Conservation (phyloP, 2,797 vertebrate species). For the Sciurus vulgaris region DNA sequence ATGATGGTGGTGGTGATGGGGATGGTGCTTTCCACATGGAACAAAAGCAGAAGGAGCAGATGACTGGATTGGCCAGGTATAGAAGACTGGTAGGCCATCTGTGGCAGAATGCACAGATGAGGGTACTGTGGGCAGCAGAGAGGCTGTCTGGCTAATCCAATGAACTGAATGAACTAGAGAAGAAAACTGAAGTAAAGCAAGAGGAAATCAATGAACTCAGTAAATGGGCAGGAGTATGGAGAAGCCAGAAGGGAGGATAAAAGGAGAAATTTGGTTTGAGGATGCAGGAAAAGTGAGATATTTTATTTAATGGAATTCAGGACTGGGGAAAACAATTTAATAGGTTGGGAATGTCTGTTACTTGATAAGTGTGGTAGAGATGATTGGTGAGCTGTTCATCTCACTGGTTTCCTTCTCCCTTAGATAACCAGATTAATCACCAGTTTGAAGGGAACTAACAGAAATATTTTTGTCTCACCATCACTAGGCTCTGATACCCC, state of each 20-base stretch:
- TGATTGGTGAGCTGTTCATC: background rate
- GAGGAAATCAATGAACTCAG: background rate
- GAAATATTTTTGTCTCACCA: background rate
- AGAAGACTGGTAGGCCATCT: background rate
- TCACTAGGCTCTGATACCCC: background rate
- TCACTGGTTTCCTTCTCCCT: background rate
- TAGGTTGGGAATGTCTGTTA: slow-evolving; percentile 2
- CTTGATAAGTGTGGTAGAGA: background rate
- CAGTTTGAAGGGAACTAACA: background rate
- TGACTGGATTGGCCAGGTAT: background rate
- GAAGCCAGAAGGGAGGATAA: background rate
- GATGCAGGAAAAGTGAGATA: background rate
- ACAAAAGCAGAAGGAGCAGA: background rate
- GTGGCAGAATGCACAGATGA: background rate
- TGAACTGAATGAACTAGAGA: background rate
- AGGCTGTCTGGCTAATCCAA: background rate
- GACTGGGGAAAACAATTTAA: background rate
- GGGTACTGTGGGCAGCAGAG: background rate
- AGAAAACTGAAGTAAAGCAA: background rate
- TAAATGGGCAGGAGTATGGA: background rate
- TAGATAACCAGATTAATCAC: background rate
- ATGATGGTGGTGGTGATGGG: background rate
- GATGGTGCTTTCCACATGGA: background rate
- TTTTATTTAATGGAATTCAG: background rate
- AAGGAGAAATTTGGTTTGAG: background rate